Base-by-base conservation (phyloP, 1,140 invertebrate genomes). In the Drosophila novamexicana region DNA sequence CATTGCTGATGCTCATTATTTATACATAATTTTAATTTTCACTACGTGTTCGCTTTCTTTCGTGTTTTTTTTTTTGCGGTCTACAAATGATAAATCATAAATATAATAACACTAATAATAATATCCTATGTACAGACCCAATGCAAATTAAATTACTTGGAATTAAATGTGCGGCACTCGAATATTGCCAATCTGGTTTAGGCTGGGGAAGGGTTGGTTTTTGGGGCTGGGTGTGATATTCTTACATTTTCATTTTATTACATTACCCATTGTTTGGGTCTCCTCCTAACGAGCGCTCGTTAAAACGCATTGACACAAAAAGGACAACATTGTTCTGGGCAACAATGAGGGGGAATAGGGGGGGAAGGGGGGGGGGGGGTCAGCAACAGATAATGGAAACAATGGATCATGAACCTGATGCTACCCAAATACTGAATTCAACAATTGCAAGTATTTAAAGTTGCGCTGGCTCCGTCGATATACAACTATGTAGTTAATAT, bases 261-360 rank as follows among this genome's bases (percentile, higher is more conserved):
- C 78, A 81, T 86, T 85, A 78, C 68, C 67, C 79, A 64, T 85
- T 86, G 75, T 72, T 82, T 56, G 59, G 53, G 54, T 29, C 22
- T 29, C 22, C 22, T 5, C 4, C 75, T 88, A 86, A 86, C 83
- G 83, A 88, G 83, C 83, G 83, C 83, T 86, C 83, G 83, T 86
- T 88, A 86, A 86, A 86, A 84, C 81, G 82, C 81, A 83, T 85
- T 83, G 81, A 84, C 81, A 83, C 81, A 83, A 81, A 85, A 81
- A 86, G 79, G 70, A 79, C 80, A 82, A 86, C 77, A 79, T 77
- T 88, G 79, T 76, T 67, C 22, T 5, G 4, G 22, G 4, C 22
- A 29, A 50, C 71, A 52, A 56, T 52, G 56, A 49, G 40, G 49
- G 1, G 32, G 45, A 22, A 16, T 22, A 32, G 42, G n/a, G 6